phyloP scores from a whole-genome alignment of 1,140 invertebrate species.

The Ganaspis sp. region DNA sequence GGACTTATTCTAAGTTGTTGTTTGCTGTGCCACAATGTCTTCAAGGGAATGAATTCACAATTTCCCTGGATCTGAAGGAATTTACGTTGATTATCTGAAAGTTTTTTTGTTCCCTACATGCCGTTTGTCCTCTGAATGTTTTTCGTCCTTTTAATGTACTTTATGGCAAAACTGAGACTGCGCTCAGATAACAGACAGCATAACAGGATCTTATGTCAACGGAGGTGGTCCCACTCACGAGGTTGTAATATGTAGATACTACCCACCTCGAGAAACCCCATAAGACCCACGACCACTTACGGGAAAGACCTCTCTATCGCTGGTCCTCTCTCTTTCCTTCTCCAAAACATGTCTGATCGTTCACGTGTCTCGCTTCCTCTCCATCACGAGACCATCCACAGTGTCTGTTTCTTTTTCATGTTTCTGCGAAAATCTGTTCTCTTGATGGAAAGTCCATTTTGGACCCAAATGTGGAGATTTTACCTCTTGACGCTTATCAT shows the following conservation, averaged over 20 bases:
- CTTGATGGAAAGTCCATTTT: not conserved
- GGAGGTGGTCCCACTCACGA: constrained; percentile 64
- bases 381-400: constrained; percentile 12
- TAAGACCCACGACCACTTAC: constrained; percentile 62
- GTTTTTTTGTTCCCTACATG: not conserved
- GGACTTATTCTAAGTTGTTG: too few species aligned
- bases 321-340: constrained; percentile 29
- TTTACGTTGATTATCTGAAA: constrained; percentile 53
- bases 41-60: not conserved
- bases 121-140: not conserved
- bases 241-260: constrained; percentile 65
- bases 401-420: constrained; percentile 54
- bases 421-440: constrained; percentile 31
- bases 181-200: constrained; percentile 63
- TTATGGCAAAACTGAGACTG: constrained; percentile 58
- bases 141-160: constrained; percentile 63
- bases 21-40: too few species aligned
- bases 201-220: constrained; percentile 69
- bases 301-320: constrained; percentile 46
- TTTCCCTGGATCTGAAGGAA: constrained; percentile 43
- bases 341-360: constrained; percentile 24
- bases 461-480: too few species aligned
- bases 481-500: too few species aligned
- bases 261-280: constrained; percentile 60
- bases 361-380: constrained; percentile 22